Evolutionary conservation across 1,140 invertebrate genomes (phyloP), one percentile per base, ranked within the genome.

Genomic region (Mercenaria mercenaria): DNA sequence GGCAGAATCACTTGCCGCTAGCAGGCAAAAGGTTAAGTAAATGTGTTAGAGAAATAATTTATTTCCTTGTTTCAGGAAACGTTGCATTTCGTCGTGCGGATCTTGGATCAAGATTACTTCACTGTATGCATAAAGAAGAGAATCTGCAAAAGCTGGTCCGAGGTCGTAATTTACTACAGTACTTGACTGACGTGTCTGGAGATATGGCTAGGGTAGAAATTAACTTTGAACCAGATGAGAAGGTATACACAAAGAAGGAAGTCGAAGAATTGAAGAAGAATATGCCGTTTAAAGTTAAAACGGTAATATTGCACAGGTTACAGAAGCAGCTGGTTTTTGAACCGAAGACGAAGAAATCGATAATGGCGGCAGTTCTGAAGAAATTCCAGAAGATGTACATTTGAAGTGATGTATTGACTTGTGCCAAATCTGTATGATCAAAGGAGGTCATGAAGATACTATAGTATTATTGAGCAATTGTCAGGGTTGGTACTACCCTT

Each of bases 81-180:
- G 34, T 72, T 37, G 67, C 67, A 15, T 72, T 72, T 39, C 32
- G 67, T 18, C 34, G 37, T 39, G 2, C 34, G 15, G 67, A 39
- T 37, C 11, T 72, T 3, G 67, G 67, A 20, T 72, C 67, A 39
- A 13, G 67, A 4, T 20, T 72, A 39, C 34, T 72, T 18, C 67
- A 72, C 37, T 72, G 67, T 29, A 72, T 72, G 67, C 1, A 64
- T 64, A 29, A 64, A 64, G n/a, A 72, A 39, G 67, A 72, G 15
- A 72, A 72, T 26, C 34, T 37, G 11, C 32, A 72, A 18, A 72
- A 39, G 34, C 34, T 72, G 6, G 67, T 72, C 20, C 3, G 23
- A 23, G 67, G 67, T 1, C 39, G 67, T n/a, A 34, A 72, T n/a
- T 72, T 72, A 1, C 18, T 72, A 6, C 67, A 72, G 18, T 72